These are phyloP conservation scores for Andrena flavipes DNA, from an alignment of 2,888 invertebrate genomes.

Conservation along the genomic window DNA sequence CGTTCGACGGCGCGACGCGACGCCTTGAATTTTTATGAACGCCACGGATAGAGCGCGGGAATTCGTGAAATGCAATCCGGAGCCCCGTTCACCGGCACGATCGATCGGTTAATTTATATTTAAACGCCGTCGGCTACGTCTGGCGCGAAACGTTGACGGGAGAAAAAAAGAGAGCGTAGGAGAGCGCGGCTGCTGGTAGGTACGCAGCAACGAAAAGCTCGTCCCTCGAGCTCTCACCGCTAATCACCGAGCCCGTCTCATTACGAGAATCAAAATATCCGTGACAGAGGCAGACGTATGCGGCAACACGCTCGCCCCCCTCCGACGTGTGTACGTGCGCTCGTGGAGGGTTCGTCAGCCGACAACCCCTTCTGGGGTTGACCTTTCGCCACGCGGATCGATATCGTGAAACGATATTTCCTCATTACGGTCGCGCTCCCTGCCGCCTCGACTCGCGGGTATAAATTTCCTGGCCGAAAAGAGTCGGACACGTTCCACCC, in stretches of 20 bases:
- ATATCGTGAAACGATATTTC: conserved; percentile 72
- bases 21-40: conserved; percentile 24
- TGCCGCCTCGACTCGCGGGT: conserved; percentile 51
- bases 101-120: conserved; percentile 61
- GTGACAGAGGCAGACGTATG: conserved; percentile 18
- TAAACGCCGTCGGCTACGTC: conserved; percentile 49
- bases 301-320: not conserved
- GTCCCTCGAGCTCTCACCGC: conserved; percentile 33
- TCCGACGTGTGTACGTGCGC: conserved; percentile 15
- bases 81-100: not conserved
- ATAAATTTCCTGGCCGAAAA: conserved; percentile 60
- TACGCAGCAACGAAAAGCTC: not conserved
- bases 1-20: no score
- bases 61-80: not conserved
- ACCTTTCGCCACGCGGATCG: conserved; percentile 72
- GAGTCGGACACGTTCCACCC: conserved; percentile 24
- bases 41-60: not conserved
- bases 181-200: not conserved
- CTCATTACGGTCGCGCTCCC: conserved; percentile 67
- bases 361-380: conserved; percentile 67
- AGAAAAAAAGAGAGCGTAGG: not conserved
- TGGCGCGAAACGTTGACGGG: conserved; percentile 21
- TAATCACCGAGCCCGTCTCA: conserved; percentile 56
- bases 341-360: conserved; percentile 57
- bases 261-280: conserved; percentile 59